Percentiles rank a stretch among this genome's conserved stretches.
Evolutionary conservation across 2,797 vertebrate genomes (phyloP).

Genomic region (Galagoides demidoff): DNA sequence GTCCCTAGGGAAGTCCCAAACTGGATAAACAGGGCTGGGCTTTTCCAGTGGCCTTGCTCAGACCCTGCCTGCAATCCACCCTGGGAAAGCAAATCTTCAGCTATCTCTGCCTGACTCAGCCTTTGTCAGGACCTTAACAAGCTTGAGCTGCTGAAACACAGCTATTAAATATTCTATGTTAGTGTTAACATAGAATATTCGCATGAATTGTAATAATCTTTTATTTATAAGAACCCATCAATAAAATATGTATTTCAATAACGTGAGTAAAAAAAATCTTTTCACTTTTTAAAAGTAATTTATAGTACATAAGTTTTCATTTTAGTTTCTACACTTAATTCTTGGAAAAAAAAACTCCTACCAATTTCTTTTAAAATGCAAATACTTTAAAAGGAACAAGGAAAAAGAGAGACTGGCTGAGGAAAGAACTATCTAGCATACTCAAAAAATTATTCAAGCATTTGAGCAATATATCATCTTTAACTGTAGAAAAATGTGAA

Average conservation of each 20-base stretch:
- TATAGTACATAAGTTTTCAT: not conserved
- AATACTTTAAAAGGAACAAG: not conserved
- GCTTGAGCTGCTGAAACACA: not conserved
- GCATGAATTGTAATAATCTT: not conserved
- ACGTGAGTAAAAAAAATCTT: not conserved
- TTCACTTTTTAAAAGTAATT: not conserved
- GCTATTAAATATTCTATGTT: not conserved
- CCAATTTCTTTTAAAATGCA: conserved; percentile 1
- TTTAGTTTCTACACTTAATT: not conserved
- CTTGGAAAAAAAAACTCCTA: not conserved
- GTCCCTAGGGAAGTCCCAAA: rapidly evolving
- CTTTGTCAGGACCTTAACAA: not conserved
- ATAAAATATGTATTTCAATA: not conserved
- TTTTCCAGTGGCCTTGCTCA: not conserved
- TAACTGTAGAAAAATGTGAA: conserved; percentile 32
- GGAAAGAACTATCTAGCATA: not conserved
- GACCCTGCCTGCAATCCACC: too few species aligned
- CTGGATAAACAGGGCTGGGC: rapidly evolving
- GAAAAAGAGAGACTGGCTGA: not conserved
- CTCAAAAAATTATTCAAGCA: not conserved
- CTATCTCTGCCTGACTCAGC: rapidly evolving
- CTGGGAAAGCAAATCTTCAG: not conserved
- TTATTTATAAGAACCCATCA: not conserved
- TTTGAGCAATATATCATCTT: not conserved
- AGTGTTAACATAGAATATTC: not conserved